Base-by-base conservation (phyloP, 2,797 vertebrate genomes). In the Petrocephalus sullivani region DNA sequence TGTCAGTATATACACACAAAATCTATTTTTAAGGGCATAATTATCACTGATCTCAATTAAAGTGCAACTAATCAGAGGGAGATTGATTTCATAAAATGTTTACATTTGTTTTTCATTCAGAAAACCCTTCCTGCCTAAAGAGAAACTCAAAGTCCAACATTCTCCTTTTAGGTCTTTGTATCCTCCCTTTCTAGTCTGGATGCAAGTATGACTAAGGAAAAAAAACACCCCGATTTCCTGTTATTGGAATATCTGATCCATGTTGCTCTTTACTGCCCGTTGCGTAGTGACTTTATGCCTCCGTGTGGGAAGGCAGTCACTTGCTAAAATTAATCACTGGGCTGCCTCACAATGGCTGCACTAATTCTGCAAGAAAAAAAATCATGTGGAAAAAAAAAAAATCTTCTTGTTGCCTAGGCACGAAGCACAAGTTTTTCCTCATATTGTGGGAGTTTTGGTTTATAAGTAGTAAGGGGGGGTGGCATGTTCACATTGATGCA, bases 181-280 rank as follows among this genome's bases (percentile, higher is more conserved):
- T 78, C 16, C 86, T 89, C 86, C 84, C 88, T 86, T 37, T 89
- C 89, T 89, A 33, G 4, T 4, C 61, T 23, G 49, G 53, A 61
- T 87, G 2, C 0, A 0, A 1, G 85, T 56, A 41, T 90, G 88
- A 88, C 88, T 90, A 87, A 92, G 1, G 88, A 28, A 9, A 16
- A 89, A 53, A 82, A 83, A 54, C 90, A 91, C 90, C 90, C 60
- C 57, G 87, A 90, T 75, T 92, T 88, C 16, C 54, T 61, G 37
- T 61, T 88, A 58, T 56, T 64, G 57, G 54, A 88, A 89, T 89
- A 57, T 16, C 56, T 46, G 37, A 4, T 67, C n/a, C 84, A 88
- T 61, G 41, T 87, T 88, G 21, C 57, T 33, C 19, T 75, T 46
- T 12, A 41, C 67, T 41, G 61, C 75, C 86, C 46, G 1, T 33